phyloP scores from a whole-genome alignment of 64 coral and sea anemone species.

The Montipora sp. region DNA sequence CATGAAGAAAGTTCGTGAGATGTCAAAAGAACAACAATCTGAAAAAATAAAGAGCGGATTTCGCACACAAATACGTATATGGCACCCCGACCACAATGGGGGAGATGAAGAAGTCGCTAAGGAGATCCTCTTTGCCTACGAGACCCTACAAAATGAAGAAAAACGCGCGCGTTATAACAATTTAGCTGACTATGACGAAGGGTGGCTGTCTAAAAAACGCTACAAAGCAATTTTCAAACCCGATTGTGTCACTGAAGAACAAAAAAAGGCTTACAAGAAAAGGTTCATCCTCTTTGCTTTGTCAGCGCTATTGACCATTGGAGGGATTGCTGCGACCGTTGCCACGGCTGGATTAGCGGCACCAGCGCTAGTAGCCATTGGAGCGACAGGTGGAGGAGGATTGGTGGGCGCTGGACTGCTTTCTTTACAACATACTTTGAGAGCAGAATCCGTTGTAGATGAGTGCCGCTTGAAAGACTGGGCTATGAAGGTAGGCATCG shows the following conservation, averaged over 20 bases:
- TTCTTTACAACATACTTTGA: conserved; percentile 16
- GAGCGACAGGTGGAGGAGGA: conserved; percentile 19
- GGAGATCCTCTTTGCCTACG: conserved; percentile 59
- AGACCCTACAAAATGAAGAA: conserved; percentile 34
- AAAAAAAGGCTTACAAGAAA: not conserved
- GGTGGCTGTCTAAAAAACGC: conserved; percentile 33
- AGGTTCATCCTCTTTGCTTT: not conserved
- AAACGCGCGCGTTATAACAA: conserved; percentile 65
- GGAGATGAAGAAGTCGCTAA: conserved; percentile 59
- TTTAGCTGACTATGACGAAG: conserved; percentile 47
- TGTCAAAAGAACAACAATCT: conserved; percentile 19
- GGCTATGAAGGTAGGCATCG: not conserved
- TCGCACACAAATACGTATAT: conserved; percentile 33
- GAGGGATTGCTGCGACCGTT: not conserved
- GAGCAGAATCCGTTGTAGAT: conserved; percentile 20
- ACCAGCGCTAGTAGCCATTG: conserved; percentile 8
- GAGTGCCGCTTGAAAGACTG: conserved; percentile 22
- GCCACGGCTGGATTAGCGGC: conserved; percentile 25
- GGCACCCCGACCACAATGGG: conserved; percentile 73
- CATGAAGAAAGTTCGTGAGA: conserved; percentile 50
- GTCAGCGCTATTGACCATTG: not conserved
- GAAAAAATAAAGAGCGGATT: conserved; percentile 39
- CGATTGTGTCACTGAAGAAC: conserved; percentile 63
- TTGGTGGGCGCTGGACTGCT: conserved; percentile 30
- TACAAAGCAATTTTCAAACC: conserved; percentile 59